These are phyloP conservation scores for Subacronicta megacephala DNA, from an alignment of 2,888 invertebrate species.

Conservation along the genomic window DNA sequence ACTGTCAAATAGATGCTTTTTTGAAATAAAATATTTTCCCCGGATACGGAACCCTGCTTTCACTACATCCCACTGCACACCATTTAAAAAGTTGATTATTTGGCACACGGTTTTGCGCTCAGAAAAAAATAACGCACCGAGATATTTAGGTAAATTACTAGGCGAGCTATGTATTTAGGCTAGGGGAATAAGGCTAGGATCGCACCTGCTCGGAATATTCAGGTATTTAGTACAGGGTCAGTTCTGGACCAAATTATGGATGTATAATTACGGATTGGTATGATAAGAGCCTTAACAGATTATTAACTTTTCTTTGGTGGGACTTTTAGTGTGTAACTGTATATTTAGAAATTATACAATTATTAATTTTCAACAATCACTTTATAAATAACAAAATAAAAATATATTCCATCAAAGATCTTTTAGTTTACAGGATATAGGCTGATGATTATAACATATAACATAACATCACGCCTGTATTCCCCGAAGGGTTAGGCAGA, in stretches of 20 bases:
- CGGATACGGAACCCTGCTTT: constrained; percentile 22
- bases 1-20: too few relatives aligned
- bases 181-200: constrained; percentile 21
- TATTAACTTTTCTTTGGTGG: too few relatives aligned
- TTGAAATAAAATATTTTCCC: background rate
- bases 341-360: too few relatives aligned
- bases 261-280: background rate
- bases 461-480: too few relatives aligned
- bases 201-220: constrained; percentile 8
- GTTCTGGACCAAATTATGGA: background rate
- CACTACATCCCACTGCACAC: background rate
- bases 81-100: constrained; percentile 46
- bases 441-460: too few relatives aligned
- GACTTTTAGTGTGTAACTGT: too few relatives aligned
- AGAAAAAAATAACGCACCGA: constrained; percentile 52
- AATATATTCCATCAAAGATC: too few relatives aligned
- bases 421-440: too few relatives aligned
- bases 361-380: too few relatives aligned
- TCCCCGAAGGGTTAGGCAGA: too few relatives aligned
- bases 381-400: too few relatives aligned
- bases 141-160: constrained; percentile 68
- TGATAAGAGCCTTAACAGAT: background rate
- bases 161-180: constrained; percentile 42
- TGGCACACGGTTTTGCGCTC: constrained; percentile 52
- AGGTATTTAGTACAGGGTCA: constrained; percentile 17